Percentiles rank a stretch among this genome's conserved stretches.
Evolutionary conservation across 1,140 invertebrate genomes (phyloP).

Genomic region (Pseudomyrmex sp.): DNA sequence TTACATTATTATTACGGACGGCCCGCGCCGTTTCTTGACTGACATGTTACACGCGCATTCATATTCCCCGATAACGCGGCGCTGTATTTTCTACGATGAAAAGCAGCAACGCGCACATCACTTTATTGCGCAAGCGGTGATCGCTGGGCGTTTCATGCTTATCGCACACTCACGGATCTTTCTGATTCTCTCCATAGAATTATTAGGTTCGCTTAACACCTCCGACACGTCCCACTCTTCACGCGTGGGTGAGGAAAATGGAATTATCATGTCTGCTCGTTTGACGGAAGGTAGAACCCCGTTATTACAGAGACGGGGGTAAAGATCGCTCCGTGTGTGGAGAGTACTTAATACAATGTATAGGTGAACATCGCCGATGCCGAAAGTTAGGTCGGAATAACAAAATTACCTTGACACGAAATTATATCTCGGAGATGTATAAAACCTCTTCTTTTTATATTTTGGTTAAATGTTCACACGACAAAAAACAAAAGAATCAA

Average conservation of each 20-base stretch:
- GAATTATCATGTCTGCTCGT: constrained; percentile 51
- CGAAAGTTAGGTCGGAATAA: constrained; percentile 7
- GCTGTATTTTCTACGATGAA: constrained; percentile 36
- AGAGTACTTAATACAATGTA: constrained; percentile 9
- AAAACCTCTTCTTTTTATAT: no score
- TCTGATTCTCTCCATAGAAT: constrained; percentile 43
- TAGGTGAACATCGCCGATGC: not conserved
- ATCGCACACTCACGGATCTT: constrained; percentile 24
- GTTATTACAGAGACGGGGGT: constrained; percentile 28
- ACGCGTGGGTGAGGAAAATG: constrained; percentile 55
- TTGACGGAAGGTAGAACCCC: constrained; percentile 49
- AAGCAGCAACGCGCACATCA: constrained; percentile 15
- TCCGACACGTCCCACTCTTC: constrained; percentile 52
- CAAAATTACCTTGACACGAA: not conserved
- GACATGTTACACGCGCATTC: constrained; percentile 45
- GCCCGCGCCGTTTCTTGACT: constrained; percentile 33
- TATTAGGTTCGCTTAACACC: constrained; percentile 53
- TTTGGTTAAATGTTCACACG: not conserved
- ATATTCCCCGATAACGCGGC: constrained; percentile 53
- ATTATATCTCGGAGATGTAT: no score
- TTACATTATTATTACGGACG: constrained; percentile 62
- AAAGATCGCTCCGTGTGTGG: constrained; percentile 4
- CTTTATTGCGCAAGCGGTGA: constrained; percentile 31
- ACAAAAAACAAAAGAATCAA: not conserved
- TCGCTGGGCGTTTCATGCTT: constrained; percentile 39